Conservation (phyloP, 2,888 invertebrate species). For the Drosophila mercatorum region DNA sequence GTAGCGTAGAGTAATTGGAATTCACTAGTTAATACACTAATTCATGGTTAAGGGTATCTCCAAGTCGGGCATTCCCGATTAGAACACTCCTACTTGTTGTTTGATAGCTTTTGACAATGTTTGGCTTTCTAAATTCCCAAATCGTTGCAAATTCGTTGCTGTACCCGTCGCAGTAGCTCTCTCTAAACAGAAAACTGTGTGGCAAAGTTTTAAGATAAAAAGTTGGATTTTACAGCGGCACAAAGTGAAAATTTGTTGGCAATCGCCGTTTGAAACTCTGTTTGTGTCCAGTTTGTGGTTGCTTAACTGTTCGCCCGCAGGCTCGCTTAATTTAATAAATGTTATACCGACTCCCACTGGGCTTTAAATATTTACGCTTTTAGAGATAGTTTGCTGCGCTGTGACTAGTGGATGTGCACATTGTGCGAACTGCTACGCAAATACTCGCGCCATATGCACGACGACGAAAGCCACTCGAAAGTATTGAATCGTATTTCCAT, state of each 20-base stretch:
- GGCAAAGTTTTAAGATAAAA: slow-evolving; percentile 36
- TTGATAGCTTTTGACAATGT: slow-evolving; percentile 16
- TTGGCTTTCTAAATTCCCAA: slow-evolving; percentile 24
- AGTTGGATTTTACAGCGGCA: slow-evolving; percentile 3
- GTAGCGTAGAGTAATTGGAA: no score
- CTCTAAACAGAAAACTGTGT: not conserved
- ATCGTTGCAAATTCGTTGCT: not conserved
- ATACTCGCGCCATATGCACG: slow-evolving; percentile 17
- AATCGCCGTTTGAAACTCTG: slow-evolving; percentile 21
- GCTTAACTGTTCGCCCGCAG: slow-evolving; percentile 7
- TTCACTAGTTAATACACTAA: no score
- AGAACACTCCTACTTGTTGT: not conserved
- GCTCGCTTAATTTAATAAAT: slow-evolving; percentile 32
- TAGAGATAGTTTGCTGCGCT: not conserved
- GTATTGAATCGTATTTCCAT: slow-evolving; percentile 27
- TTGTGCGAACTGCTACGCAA: slow-evolving; percentile 17
- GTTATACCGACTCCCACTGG: slow-evolving; percentile 3
- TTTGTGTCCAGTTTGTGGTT: slow-evolving; percentile 26
- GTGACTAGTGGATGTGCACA: not conserved
- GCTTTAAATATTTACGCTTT: slow-evolving; percentile 14
- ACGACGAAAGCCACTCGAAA: slow-evolving; percentile 31
- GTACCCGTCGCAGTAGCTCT: slow-evolving; percentile 3
- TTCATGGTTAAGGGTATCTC: not conserved
- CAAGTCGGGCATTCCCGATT: not conserved
- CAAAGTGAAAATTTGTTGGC: slow-evolving; percentile 31